Base-by-base conservation (phyloP, 1,140 invertebrate genomes). In the Orius insidiosus region DNA sequence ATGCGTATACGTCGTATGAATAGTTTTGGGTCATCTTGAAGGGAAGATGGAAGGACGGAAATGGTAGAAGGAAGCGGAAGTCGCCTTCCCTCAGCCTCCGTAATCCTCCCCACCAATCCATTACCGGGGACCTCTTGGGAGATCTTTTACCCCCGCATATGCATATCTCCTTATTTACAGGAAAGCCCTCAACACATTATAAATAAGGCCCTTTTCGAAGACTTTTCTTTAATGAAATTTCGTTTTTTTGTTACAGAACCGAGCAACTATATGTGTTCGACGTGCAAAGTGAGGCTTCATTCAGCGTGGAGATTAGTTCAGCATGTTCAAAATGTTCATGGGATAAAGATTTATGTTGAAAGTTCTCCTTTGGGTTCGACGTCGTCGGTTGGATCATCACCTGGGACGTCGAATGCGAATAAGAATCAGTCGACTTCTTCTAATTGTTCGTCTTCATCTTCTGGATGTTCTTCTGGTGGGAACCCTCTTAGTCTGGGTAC, bases 301-400 rank as follows among this genome's bases (percentile, higher is more conserved):
- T 93, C 90, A 15, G 89, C 93, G 0, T 98, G 92, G 92, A 72
- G 78, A 37, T 68, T 98, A 50, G 72, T 97, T 8, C 89, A 95
- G 61, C 93, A 97, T 60, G 89, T 85, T 11, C 92, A 97, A 63
- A 83, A 82, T 53, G 75, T 80, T 39, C 92, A 96, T 61, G 90
- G 90, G 13, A 79, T 94, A 48, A 85, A 90, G 60, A 87, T 96
- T 53, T 96, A 93, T 65, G 72, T 83, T 18, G 81, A 87, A 50
- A 63, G 67, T 32, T 66, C 70, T 46, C 68, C 72, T 7, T 53
- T 55, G 6, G 35, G 56, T 34, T 60, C 62, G 8, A 59, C 61
- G 38, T 51, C 52, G 1, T 49, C 50, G 8, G 63, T 58, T 34
- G 62, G 62, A 1, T 61, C 65, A 15, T 60, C 65, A 1, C 63